Percentiles rank a stretch among this genome's conserved stretches.
Evolutionary conservation across 2,113 vertebrate genomes (phyloP).

Genomic region (Callionymus lyra): DNA sequence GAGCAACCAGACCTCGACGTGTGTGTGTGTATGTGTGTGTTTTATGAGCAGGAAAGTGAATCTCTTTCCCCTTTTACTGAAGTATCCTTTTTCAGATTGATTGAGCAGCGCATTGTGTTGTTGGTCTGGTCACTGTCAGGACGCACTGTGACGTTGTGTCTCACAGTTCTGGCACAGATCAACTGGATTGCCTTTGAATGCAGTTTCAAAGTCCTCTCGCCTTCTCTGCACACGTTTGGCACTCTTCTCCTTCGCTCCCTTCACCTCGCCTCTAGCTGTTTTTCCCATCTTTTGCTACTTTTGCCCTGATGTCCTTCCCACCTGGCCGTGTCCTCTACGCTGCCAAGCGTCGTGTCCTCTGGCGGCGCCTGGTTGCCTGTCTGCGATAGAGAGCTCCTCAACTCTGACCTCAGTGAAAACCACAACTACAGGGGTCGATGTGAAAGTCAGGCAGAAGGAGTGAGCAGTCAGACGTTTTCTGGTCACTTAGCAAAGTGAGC

Average conservation of each 20-base stretch:
- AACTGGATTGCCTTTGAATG: slow-evolving; percentile 66
- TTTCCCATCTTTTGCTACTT: slow-evolving; percentile 11
- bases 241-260: slow-evolving; percentile 14
- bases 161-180: slow-evolving; percentile 49
- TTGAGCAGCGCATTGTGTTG: slow-evolving; percentile 16
- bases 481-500: too few relatives aligned
- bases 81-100: slow-evolving; percentile 32
- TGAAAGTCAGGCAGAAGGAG: slow-evolving; percentile 3
- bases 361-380: slow-evolving; percentile 17
- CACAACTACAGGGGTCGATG: slow-evolving; percentile 34
- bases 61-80: slow-evolving; percentile 47
- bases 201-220: slow-evolving; percentile 62
- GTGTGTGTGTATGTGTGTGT: slow-evolving; percentile 5
- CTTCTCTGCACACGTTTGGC: slow-evolving; percentile 56
- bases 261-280: slow-evolving; percentile 23
- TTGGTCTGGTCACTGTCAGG: slow-evolving; percentile 25
- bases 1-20: slow-evolving; percentile 24
- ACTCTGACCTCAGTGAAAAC: slow-evolving; percentile 39
- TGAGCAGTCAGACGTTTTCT: too few relatives aligned
- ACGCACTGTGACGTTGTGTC: slow-evolving; percentile 27
- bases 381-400: slow-evolving; percentile 19
- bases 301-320: slow-evolving; percentile 27
- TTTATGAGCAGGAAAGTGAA: slow-evolving; percentile 11
- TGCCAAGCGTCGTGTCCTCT: slow-evolving; percentile 20
- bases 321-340: slow-evolving; percentile 34